Percentiles rank a stretch among this genome's conserved stretches.
phyloP scores from a whole-genome alignment of 2,888 invertebrate species.

The Aleiodes testaceus region DNA sequence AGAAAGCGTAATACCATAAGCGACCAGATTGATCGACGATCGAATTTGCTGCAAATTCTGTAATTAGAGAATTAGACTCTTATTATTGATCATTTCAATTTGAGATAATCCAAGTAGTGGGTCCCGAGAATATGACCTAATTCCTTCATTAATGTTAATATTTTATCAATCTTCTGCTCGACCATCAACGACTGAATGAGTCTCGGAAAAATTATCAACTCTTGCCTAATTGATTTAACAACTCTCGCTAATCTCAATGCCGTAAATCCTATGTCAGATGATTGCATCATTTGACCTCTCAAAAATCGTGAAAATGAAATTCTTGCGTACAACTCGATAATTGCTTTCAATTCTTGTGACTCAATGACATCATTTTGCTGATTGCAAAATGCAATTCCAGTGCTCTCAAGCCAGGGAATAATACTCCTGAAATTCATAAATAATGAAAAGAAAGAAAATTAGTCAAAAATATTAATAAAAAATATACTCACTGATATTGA shows the following conservation, averaged over 20 bases:
- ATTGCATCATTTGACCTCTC: conserved; percentile 67
- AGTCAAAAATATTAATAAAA: too few species aligned
- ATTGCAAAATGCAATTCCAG: conserved; percentile 71
- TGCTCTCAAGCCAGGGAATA: conserved; percentile 68
- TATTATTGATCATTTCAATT: too few species aligned
- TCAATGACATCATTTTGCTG: conserved; percentile 69
- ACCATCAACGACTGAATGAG: conserved; percentile 69
- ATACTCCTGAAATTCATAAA: conserved; percentile 54
- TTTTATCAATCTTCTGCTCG: conserved; percentile 42
- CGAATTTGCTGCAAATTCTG: conserved; percentile 61
- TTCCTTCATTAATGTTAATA: conserved; percentile 5
- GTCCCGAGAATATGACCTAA: conserved; percentile 1
- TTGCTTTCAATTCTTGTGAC: conserved; percentile 72
- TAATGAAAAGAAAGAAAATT: background rate
- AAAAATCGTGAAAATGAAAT: conserved; percentile 73
- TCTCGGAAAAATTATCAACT: conserved; percentile 68
- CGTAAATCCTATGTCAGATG: conserved; percentile 71
- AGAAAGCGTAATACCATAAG: conserved; percentile 78
- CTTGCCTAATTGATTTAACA: conserved; percentile 63
- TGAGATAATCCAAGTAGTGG: too few species aligned
- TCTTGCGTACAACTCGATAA: conserved; percentile 71
- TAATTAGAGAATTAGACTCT: background rate
- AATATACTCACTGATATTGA: conserved; percentile 57
- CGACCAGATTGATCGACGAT: conserved; percentile 72
- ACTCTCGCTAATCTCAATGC: conserved; percentile 67